phyloP scores from a whole-genome alignment of 2,888 invertebrate species.

The Magallana nippona region DNA sequence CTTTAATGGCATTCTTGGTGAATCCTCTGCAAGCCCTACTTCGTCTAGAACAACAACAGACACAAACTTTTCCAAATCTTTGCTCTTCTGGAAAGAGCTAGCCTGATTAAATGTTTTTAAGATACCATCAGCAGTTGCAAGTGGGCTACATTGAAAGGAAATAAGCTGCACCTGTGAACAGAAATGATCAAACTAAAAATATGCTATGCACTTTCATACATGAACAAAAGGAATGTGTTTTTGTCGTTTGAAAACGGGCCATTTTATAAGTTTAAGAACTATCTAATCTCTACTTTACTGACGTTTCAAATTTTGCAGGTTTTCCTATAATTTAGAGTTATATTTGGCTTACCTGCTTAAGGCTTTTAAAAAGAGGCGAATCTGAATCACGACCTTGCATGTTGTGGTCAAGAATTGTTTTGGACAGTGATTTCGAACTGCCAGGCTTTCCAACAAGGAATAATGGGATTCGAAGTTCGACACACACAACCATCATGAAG shows the following conservation, averaged over 20 bases:
- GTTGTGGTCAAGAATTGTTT: conserved; percentile 76
- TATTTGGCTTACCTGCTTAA: conserved; percentile 69
- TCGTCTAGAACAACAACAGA: conserved; percentile 75
- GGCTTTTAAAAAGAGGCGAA: conserved; percentile 66
- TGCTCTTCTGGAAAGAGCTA: conserved; percentile 67
- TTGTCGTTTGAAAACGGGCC: too few species aligned
- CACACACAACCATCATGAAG: conserved; percentile 78
- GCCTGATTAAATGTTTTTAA: conserved; percentile 70
- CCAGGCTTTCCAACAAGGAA: conserved; percentile 79
- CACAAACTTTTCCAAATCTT: conserved; percentile 66
- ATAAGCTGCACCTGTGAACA: conserved; percentile 69
- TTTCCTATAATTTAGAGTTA: neutral
- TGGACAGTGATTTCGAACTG: conserved; percentile 79
- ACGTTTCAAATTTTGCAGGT: neutral
- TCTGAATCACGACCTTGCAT: conserved; percentile 76
- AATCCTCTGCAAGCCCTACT: conserved; percentile 74
- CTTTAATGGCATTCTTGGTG: conserved; percentile 75
- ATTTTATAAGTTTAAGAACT: too few species aligned
- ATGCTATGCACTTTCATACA: too few species aligned
- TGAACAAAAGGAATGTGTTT: too few species aligned
- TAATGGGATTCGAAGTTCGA: conserved; percentile 77
- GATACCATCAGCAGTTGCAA: conserved; percentile 74
- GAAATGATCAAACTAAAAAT: neutral
- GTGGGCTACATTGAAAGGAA: conserved; percentile 74
- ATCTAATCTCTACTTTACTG: too few species aligned